Evolutionary conservation across 2,888 invertebrate species (phyloP).

Genomic region (Agrochola lota): DNA sequence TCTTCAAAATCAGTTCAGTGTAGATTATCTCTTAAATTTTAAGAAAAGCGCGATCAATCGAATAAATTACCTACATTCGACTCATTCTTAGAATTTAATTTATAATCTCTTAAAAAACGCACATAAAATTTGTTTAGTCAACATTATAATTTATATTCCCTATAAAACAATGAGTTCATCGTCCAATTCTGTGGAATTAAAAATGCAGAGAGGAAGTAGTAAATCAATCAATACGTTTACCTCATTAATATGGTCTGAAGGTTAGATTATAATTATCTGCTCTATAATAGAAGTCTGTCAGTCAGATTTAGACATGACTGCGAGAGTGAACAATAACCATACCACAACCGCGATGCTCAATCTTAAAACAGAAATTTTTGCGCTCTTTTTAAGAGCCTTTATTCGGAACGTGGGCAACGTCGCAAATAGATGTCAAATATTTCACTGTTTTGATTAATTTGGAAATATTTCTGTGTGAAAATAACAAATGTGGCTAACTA

Average conservation of each 20-base stretch:
- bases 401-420: no score
- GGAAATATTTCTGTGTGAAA: no score
- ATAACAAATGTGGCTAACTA: no score
- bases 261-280: constrained; percentile 53
- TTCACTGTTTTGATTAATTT: no score
- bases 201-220: constrained; percentile 61
- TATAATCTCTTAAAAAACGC: constrained; percentile 10
- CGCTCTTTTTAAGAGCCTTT: neutral
- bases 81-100: constrained; percentile 7
- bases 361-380: neutral
- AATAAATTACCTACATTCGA: constrained; percentile 2
- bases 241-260: constrained; percentile 72
- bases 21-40: neutral
- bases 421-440: no score
- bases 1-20: neutral
- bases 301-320: constrained; percentile 2
- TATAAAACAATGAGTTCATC: constrained; percentile 28
- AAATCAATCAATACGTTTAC: constrained; percentile 73
- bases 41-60: neutral
- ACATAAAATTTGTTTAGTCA: constrained; percentile 1
- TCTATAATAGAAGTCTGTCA: constrained; percentile 7
- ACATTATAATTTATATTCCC: constrained; percentile 6
- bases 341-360: neutral
- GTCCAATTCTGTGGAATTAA: constrained; percentile 13
- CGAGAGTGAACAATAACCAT: neutral